Evolutionary conservation across 1,140 invertebrate genomes (phyloP).

Genomic region (Bombus fervidus): DNA sequence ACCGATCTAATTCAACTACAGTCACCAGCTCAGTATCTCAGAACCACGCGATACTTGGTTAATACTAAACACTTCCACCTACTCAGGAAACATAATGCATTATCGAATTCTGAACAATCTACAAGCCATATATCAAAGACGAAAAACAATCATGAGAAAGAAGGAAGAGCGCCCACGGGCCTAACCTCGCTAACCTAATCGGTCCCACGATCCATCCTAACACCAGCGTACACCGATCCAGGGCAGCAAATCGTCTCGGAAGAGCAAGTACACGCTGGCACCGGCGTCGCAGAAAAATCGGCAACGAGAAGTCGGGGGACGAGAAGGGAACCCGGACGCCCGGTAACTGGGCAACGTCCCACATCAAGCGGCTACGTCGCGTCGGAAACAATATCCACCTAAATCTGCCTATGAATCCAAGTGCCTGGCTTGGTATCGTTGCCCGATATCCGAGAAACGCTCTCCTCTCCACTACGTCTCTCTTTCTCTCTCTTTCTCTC

Average conservation of each 20-base stretch:
- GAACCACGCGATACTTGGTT: too few relatives aligned
- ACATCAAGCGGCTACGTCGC: conserved; percentile 13
- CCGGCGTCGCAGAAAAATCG: conserved; percentile 23
- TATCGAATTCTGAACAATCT: too few relatives aligned
- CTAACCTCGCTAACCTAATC: background rate
- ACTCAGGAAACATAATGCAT: too few relatives aligned
- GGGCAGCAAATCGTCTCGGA: conserved; percentile 7
- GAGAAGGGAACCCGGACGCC: conserved; percentile 32
- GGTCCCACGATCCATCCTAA: background rate
- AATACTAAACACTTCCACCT: too few relatives aligned
- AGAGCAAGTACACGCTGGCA: conserved; percentile 9
- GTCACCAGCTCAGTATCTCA: too few relatives aligned
- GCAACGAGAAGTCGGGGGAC: background rate
- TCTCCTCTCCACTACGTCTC: background rate
- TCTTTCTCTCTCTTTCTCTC: background rate
- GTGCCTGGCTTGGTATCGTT: conserved; percentile 19
- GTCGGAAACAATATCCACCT: conserved; percentile 50
- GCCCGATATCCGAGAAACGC: conserved; percentile 27
- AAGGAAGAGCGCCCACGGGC: background rate
- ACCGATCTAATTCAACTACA: too few relatives aligned
- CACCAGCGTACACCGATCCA: background rate
- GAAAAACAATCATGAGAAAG: background rate
- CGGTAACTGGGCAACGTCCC: conserved; percentile 30
- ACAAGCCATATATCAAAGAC: too few relatives aligned
- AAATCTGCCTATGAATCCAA: conserved; percentile 47